These are phyloP conservation scores for Agapornis roseicollis DNA, from an alignment of 2,113 vertebrate genomes.

Conservation along the genomic window DNA sequence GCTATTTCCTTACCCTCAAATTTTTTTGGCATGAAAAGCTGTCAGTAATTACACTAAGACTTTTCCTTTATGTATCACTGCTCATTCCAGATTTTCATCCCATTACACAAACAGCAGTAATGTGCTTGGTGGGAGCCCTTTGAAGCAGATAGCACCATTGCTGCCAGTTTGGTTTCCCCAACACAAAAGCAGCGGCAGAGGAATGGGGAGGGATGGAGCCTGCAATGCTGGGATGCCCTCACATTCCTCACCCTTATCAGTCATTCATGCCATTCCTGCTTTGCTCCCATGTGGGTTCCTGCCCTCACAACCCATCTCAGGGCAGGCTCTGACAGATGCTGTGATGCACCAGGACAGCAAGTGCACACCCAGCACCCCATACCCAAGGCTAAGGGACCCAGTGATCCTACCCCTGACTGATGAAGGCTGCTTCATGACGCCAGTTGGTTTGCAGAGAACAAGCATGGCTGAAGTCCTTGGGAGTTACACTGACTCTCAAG, in stretches of 20 bases:
- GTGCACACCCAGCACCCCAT: not conserved
- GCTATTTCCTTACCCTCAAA: not conserved
- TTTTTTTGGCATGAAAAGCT: not conserved
- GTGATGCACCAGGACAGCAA: not conserved
- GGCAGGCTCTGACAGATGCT: not conserved
- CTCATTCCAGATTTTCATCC: not conserved
- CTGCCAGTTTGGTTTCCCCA: not conserved
- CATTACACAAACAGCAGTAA: not conserved
- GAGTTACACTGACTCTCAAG: not conserved
- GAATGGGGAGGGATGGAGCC: not conserved
- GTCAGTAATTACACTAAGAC: not conserved
- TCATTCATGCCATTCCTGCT: accelerated
- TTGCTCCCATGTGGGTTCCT: accelerated
- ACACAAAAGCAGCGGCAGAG: accelerated
- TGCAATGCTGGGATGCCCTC: accelerated
- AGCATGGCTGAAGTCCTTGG: not conserved
- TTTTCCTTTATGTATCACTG: constrained; percentile 7
- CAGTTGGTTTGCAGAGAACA: not conserved
- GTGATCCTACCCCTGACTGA: not conserved
- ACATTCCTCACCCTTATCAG: accelerated
- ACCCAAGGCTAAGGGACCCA: not conserved
- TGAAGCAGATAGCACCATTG: not conserved
- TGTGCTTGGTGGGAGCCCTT: not conserved
- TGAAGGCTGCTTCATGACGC: not conserved
- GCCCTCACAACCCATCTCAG: not conserved